Evolutionary conservation across 2,113 vertebrate genomes (phyloP), one percentile per base, ranked within the genome.

Genomic region (Epinephelus fuscoguttatus): DNA sequence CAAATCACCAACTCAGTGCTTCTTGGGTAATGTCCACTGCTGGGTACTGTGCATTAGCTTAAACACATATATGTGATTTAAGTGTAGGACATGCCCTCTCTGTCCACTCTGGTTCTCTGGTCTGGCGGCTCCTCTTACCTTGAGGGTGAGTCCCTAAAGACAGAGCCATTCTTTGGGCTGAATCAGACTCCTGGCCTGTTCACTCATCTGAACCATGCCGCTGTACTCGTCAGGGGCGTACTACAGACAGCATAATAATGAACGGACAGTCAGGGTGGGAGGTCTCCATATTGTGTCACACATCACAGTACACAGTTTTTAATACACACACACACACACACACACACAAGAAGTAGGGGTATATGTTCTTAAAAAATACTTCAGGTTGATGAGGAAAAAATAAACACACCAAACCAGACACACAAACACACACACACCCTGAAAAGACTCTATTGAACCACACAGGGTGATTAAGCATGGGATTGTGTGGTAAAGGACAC

Each of bases 141-240:
- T 95, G 70, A 63, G 40, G 57, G 64, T 4, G 93, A 87, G 84
- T 90, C 93, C 89, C 96, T 99, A 99, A 90, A 99, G 97, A 96
- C 98, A 99, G 95, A 99, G 97, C 98, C 98, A 99, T 94, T 99
- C 98, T 97, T 99, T 99, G 94, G 98, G 96, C 96, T 99, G 98
- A 95, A 98, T 96, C 95, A 99, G 95, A 95, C 96, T 97, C 94
- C 98, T 96, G 94, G 96, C 94, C 94, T 97, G 96, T 93, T 99
- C 97, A 92, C 92, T 97, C 95, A 99, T 95, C 96, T 97, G 97
- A 96, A 99, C 94, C 95, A 99, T 81, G 95, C 95, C 92, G 96
- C 96, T 96, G 96, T 98, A 99, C 94, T 99, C 98, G 74, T 99
- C 98, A 72, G 97, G 97, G 64, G 96, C 95, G 84, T 98, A 97